Evolutionary conservation across 2,888 invertebrate species (phyloP).

Genomic region (Sialis lutaria): DNA sequence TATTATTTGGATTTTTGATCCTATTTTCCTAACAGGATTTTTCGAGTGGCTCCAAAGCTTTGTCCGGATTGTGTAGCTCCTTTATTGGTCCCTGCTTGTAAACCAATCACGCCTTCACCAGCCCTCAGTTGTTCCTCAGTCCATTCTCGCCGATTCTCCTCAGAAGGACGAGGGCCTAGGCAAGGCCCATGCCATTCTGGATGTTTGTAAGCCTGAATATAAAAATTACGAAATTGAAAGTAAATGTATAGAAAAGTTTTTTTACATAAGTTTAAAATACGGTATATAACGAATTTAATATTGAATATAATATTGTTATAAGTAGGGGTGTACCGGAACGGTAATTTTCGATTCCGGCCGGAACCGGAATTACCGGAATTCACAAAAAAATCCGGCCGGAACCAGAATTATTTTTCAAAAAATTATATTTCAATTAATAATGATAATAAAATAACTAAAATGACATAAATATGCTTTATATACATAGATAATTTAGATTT

Average conservation of each 20-base stretch:
- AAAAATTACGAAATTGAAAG: not conserved
- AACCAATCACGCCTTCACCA: constrained; percentile 66
- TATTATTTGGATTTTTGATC: no score
- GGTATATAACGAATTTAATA: not conserved
- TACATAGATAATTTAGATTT: no score
- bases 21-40: constrained; percentile 63
- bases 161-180: constrained; percentile 72
- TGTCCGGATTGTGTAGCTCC: constrained; percentile 74
- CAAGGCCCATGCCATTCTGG: constrained; percentile 70
- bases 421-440: no score
- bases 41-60: constrained; percentile 69
- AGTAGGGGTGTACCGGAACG: no score
- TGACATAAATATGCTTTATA: no score
- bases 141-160: constrained; percentile 68
- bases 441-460: no score
- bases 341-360: no score
- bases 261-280: not conserved
- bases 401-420: no score
- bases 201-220: constrained; percentile 52
- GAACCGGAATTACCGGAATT: no score
- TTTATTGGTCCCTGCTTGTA: constrained; percentile 77
- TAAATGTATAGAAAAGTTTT: not conserved
- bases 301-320: no score
- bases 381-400: no score
- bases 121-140: constrained; percentile 67